Conservation (phyloP, 2,888 invertebrate species). For the Stenurella melanura region DNA sequence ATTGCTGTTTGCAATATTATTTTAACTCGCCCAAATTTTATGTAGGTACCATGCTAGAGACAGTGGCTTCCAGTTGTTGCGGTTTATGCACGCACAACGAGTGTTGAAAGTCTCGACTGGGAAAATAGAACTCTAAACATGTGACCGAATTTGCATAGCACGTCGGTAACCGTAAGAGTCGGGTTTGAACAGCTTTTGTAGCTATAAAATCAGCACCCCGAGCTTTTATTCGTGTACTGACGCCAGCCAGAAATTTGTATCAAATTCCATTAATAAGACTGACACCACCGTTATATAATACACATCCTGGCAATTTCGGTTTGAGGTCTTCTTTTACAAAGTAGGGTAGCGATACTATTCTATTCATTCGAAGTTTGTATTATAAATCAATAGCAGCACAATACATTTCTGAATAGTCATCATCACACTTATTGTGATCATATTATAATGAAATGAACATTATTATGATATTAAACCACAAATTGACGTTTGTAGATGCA, state of each 20-base stretch:
- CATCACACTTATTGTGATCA: background rate
- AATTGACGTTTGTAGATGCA: background rate
- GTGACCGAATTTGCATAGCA: no score
- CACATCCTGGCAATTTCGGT: background rate
- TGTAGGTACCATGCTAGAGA: no score
- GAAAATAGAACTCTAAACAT: no score
- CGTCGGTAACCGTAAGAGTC: no score
- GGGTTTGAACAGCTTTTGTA: background rate
- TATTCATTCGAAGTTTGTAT: background rate
- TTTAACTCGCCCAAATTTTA: no score
- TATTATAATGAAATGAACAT: background rate
- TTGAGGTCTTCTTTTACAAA: background rate
- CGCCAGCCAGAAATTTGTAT: background rate
- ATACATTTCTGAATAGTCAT: constrained; percentile 1
- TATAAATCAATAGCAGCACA: background rate
- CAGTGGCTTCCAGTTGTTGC: no score
- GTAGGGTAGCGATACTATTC: constrained; percentile 7
- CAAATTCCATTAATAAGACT: background rate
- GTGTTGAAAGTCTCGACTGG: no score
- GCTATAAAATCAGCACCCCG: background rate
- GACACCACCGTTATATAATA: background rate
- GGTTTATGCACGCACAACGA: no score
- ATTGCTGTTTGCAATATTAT: no score
- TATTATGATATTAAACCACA: background rate
- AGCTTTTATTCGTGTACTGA: background rate